phyloP scores from a whole-genome alignment of 2,888 invertebrate species.

The Geophilus truncorum region DNA sequence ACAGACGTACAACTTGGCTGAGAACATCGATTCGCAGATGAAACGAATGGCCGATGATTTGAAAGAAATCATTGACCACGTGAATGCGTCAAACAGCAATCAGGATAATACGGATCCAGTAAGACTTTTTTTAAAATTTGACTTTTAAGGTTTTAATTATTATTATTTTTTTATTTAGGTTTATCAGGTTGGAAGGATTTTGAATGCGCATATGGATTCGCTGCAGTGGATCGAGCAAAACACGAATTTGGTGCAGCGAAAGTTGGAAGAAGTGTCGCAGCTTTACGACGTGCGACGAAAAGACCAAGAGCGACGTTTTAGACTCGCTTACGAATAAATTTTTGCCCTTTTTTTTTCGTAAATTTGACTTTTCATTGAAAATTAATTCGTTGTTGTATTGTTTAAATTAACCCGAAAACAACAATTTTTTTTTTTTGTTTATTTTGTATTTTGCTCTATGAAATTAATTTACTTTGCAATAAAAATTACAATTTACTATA shows the following conservation, averaged over 20 bases:
- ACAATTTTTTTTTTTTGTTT: too few relatives aligned
- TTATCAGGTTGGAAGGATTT: slow-evolving; percentile 83
- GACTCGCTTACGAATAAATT: slow-evolving; percentile 30
- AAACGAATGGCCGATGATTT: slow-evolving; percentile 92
- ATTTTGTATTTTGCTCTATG: too few relatives aligned
- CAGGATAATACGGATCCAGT: slow-evolving; percentile 68
- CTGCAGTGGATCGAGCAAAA: slow-evolving; percentile 90
- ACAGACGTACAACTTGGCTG: slow-evolving; percentile 82
- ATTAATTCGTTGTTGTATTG: not conserved
- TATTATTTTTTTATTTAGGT: slow-evolving; percentile 58
- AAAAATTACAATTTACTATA: too few relatives aligned
- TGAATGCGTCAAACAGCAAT: slow-evolving; percentile 76
- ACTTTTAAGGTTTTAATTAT: slow-evolving; percentile 87
- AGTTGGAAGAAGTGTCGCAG: slow-evolving; percentile 74
- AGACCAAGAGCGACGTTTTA: slow-evolving; percentile 58
- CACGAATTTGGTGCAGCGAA: slow-evolving; percentile 67
- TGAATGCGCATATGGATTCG: slow-evolving; percentile 94
- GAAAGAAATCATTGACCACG: slow-evolving; percentile 89
- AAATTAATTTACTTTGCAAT: too few relatives aligned
- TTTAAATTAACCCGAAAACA: too few relatives aligned
- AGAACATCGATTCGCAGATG: slow-evolving; percentile 83
- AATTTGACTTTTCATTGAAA: not conserved
- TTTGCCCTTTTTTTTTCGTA: not conserved
- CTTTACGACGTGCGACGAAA: slow-evolving; percentile 62
- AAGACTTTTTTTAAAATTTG: slow-evolving; percentile 55